These are phyloP conservation scores for Echeneis naucrates DNA, from an alignment of 2,797 vertebrate species.

Conservation along the genomic window DNA sequence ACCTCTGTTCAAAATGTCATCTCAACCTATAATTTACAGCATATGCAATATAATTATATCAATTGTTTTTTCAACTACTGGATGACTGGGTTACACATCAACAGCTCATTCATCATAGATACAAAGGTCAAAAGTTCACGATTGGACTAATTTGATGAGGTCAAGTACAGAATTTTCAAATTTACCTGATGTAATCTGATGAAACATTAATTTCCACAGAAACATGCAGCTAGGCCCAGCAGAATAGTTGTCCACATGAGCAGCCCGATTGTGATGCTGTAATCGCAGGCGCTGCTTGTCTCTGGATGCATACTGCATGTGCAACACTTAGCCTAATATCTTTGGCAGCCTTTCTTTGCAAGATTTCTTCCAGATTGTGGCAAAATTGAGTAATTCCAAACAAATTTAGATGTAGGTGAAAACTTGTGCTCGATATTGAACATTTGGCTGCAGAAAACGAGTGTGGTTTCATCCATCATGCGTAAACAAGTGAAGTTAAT, in stretches of 20 bases:
- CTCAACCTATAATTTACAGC: not conserved
- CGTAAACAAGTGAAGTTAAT: slow-evolving; percentile 64
- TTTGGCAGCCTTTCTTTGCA: slow-evolving; percentile 49
- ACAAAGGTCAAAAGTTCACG: not conserved
- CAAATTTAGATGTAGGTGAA: slow-evolving; percentile 67
- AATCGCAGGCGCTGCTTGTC: slow-evolving; percentile 26
- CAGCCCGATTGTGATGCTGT: not conserved
- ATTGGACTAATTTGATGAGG: slow-evolving; percentile 5
- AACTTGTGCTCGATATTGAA: slow-evolving; percentile 54
- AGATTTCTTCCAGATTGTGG: slow-evolving; percentile 70
- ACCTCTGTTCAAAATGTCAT: slow-evolving; percentile 1
- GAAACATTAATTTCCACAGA: not conserved
- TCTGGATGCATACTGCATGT: slow-evolving; percentile 32
- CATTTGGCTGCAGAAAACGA: slow-evolving; percentile 37
- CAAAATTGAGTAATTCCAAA: slow-evolving; percentile 70
- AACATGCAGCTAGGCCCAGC: not conserved
- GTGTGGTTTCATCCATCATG: slow-evolving; percentile 57
- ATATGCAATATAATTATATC: not conserved
- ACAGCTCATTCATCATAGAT: not conserved
- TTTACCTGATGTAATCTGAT: not conserved
- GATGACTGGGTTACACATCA: not conserved
- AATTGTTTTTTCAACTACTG: not conserved
- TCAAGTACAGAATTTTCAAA: not conserved
- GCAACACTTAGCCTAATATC: slow-evolving; percentile 54
- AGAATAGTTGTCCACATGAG: slow-evolving; percentile 21